phyloP scores from a whole-genome alignment of 2,797 vertebrate species.

The Anas bahamensis region DNA sequence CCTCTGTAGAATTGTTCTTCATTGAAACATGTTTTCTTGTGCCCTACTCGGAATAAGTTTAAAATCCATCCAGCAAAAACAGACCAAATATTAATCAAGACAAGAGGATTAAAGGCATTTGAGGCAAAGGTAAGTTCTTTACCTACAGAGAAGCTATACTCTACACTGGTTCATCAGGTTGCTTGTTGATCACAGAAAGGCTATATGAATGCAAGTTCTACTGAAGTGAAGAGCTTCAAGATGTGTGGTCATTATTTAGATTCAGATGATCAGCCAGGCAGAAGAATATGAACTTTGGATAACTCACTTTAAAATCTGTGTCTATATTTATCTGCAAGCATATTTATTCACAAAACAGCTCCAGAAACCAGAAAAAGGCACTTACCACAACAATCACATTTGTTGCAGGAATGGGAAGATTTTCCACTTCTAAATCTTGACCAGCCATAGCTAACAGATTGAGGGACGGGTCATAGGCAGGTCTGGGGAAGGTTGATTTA shows the following conservation, averaged over 20 bases:
- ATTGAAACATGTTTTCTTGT: background rate
- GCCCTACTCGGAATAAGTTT: background rate
- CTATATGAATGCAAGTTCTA: background rate
- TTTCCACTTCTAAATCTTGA: conserved; percentile 82
- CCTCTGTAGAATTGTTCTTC: background rate
- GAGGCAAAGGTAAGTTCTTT: background rate
- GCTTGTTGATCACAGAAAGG: background rate
- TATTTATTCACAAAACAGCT: background rate
- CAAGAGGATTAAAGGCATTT: background rate
- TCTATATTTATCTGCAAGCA: background rate
- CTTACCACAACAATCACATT: conserved; percentile 84
- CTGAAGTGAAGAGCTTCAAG: background rate
- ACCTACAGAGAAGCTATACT: background rate
- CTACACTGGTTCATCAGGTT: background rate
- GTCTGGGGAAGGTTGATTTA: conserved; percentile 78
- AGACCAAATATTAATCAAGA: background rate
- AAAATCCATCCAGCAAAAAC: background rate
- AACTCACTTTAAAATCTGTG: background rate
- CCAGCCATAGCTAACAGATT: conserved; percentile 78
- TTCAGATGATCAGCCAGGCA: background rate
- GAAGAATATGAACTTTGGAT: background rate
- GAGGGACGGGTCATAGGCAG: conserved; percentile 77
- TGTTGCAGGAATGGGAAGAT: conserved; percentile 78
- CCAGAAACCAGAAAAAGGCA: background rate
- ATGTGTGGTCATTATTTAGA: background rate